These are phyloP conservation scores for Idaea straminata DNA, from an alignment of 2,888 invertebrate species.

Conservation along the genomic window DNA sequence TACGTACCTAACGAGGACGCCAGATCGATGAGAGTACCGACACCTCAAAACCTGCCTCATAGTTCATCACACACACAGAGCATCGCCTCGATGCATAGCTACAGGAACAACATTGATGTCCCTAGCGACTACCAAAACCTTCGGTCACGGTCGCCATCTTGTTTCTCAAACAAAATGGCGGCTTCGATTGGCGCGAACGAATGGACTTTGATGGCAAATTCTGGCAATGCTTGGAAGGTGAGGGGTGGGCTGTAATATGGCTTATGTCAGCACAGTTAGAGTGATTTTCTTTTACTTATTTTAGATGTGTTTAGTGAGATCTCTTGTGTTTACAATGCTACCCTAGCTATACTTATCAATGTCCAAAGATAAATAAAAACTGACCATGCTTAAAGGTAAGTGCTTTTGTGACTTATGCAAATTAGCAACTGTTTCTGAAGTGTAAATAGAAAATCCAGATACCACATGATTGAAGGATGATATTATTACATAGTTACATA, in stretches of 20 bases:
- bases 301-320: conserved; percentile 65
- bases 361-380: neutral
- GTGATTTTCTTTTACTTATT: conserved; percentile 43
- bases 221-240: conserved; percentile 76
- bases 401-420: too few species aligned
- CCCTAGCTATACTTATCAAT: neutral
- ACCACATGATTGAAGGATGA: too few species aligned
- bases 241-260: conserved; percentile 70
- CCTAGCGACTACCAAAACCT: conserved; percentile 76
- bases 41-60: conserved; percentile 71
- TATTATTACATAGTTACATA: too few species aligned
- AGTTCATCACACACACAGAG: conserved; percentile 75
- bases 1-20: conserved; percentile 71
- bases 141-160: conserved; percentile 77
- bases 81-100: conserved; percentile 78
- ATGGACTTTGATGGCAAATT: conserved; percentile 72
- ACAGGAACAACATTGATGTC: conserved; percentile 73
- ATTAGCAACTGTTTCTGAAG: too few species aligned
- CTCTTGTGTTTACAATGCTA: conserved; percentile 32
- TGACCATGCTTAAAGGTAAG: too few species aligned
- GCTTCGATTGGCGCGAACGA: conserved; percentile 74
- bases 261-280: conserved; percentile 53
- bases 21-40: conserved; percentile 57
- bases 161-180: conserved; percentile 77
- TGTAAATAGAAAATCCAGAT: too few species aligned